phyloP scores from a whole-genome alignment of 2,113 vertebrate genomes.

The Siniperca chuatsi region DNA sequence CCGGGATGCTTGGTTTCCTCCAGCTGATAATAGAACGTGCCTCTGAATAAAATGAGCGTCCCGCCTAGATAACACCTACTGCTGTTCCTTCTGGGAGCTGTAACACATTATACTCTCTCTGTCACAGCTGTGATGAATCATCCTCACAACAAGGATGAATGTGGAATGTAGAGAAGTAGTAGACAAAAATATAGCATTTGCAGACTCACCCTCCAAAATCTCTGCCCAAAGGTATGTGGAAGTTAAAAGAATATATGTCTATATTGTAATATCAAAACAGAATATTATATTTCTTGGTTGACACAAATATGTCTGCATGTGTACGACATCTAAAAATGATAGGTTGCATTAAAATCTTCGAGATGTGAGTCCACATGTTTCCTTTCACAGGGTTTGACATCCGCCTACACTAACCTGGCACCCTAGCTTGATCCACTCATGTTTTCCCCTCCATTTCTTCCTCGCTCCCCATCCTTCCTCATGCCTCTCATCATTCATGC shows the following conservation, averaged over 20 bases:
- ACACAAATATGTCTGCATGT: conserved; percentile 3
- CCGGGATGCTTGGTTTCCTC: conserved; percentile 38
- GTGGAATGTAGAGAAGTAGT: conserved; percentile 59
- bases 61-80: conserved; percentile 67
- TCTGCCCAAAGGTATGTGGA: conserved; percentile 27
- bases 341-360: background rate
- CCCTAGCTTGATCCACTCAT: conserved; percentile 16
- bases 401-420: conserved; percentile 24
- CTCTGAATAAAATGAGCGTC: conserved; percentile 75
- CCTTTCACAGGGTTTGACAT: conserved; percentile 20
- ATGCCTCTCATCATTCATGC: conserved; percentile 70
- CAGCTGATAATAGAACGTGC: conserved; percentile 61
- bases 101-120: conserved; percentile 61
- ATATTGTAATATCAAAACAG: conserved; percentile 12
- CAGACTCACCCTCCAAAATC: conserved; percentile 26
- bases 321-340: conserved; percentile 2
- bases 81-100: conserved; percentile 64
- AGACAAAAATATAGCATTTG: conserved; percentile 39
- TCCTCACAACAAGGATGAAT: conserved; percentile 63
- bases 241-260: conserved; percentile 16
- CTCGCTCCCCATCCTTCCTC: conserved; percentile 12
- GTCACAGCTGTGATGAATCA: conserved; percentile 74
- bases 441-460: conserved; percentile 38
- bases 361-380: background rate
- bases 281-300: conserved; percentile 10